Evolutionary conservation across 2,113 vertebrate genomes (phyloP), one percentile per base, ranked within the genome.

Genomic region (Lampris megalopsis): DNA sequence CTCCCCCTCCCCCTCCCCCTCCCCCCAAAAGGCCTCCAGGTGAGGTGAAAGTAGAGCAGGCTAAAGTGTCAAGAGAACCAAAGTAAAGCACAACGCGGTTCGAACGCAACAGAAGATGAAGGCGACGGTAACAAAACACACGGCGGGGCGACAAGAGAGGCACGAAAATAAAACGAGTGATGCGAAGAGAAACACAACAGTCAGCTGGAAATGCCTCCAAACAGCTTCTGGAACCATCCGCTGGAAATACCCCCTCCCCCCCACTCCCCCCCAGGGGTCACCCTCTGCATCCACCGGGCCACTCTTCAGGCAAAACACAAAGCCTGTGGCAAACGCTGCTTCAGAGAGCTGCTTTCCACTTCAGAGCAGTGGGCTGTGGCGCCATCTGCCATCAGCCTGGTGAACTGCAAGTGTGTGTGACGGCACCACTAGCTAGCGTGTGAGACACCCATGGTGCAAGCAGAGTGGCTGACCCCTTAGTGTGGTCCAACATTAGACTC

Each of bases 21-120:
- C 60, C 58, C 2, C 62, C 76, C 43, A 85, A 94, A 95, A 92
- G 94, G 92, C 92, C 81, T 86, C 81, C 75, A 83, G 90, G 91
- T 92, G 90, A 90, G 83, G 83, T 78, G 11, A 79, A 85, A 84
- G 42, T 24, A 57, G 53, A 86, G 72, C 6, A 8, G 49, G 63
- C 24, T 50, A 82, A 43, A 41, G 24, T 24, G 24, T 24, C 40
- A 41, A 84, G 10, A 54, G 11, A 53, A 36, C 35, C n/a, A 24
- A 80, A 66, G 64, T 68, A 80, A 82, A 91, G 68, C 77, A 82
- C 63, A 73, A 58, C 52, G 47, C 71, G 65, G 56, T 73, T 9
- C 42, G 73, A 69, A 8, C 4, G 54, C 13, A 52, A 45, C 50
- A 37, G 36, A 8, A 36, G 61, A 59, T 68, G 13, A 78, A 85